Conservation (phyloP, 2,888 invertebrate species). For the Drosophila quinaria region DNA sequence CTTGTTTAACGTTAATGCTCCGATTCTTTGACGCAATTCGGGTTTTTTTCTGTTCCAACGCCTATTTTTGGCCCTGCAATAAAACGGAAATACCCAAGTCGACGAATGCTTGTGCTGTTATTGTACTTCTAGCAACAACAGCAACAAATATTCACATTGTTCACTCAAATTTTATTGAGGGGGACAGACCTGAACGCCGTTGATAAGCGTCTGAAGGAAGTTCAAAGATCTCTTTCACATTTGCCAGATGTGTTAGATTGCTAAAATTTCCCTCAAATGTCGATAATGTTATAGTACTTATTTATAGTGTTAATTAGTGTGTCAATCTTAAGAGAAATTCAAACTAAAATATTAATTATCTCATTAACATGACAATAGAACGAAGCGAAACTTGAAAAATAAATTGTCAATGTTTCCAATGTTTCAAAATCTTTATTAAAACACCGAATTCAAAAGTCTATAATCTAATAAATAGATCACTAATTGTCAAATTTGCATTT, state of each 20-base stretch:
- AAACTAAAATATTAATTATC: neutral
- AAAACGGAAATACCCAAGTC: constrained; percentile 32
- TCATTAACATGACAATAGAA: neutral
- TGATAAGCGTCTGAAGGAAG: neutral
- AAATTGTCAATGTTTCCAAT: too few relatives aligned
- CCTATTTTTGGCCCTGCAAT: constrained; percentile 1
- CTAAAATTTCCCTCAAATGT: neutral
- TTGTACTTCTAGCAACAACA: neutral
- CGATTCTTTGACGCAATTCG: constrained; percentile 33
- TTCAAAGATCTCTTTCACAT: constrained; percentile 4
- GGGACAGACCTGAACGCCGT: neutral
- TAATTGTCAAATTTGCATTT: neutral
- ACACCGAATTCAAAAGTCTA: too few relatives aligned
- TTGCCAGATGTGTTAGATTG: neutral
- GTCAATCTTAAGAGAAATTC: neutral
- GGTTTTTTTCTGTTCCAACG: neutral
- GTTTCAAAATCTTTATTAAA: too few relatives aligned
- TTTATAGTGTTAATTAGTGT: neutral
- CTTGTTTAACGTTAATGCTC: neutral
- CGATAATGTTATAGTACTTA: neutral
- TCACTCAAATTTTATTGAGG: neutral
- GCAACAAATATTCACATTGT: constrained; percentile 3
- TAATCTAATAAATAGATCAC: neutral
- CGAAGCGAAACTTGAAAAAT: neutral
- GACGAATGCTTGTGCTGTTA: constrained; percentile 13